These are phyloP conservation scores for Coboldia fuscipes DNA, from an alignment of 1,140 invertebrate genomes.

Conservation along the genomic window DNA sequence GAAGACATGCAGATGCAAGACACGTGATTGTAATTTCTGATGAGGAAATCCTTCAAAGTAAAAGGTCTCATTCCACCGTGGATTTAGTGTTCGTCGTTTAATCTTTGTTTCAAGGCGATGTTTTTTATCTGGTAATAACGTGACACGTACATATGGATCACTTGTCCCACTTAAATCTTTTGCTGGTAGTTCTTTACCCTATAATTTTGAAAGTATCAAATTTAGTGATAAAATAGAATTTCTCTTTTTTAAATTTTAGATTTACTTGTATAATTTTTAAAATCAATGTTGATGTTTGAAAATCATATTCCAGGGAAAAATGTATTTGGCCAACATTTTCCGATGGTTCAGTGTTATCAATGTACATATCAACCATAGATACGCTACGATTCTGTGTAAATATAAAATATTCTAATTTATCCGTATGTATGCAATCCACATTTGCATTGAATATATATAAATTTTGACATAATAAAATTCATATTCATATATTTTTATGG, in stretches of 20 bases:
- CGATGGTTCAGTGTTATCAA: constrained; percentile 74
- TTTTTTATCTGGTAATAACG: constrained; percentile 87
- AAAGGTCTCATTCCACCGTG: constrained; percentile 94
- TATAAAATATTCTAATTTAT: constrained; percentile 9
- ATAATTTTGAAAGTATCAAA: constrained; percentile 10
- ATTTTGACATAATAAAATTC: background rate
- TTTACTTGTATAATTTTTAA: constrained; percentile 74
- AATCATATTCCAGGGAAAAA: constrained; percentile 87
- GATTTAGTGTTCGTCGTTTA: constrained; percentile 84
- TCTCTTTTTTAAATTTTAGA: no score
- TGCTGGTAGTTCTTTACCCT: constrained; percentile 83
- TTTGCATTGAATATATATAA: no score
- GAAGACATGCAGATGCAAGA: constrained; percentile 72
- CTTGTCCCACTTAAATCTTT: constrained; percentile 89
- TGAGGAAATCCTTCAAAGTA: constrained; percentile 93
- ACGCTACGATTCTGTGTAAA: constrained; percentile 76
- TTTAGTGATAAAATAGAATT: no score
- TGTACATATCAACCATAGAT: constrained; percentile 87
- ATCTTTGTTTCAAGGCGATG: constrained; percentile 93
- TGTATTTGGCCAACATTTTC: constrained; percentile 89
- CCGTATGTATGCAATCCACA: no score
- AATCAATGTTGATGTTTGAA: constrained; percentile 82
- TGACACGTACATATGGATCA: constrained; percentile 80
- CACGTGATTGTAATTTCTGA: constrained; percentile 77
- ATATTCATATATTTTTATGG: no score